Evolutionary conservation across 1,140 invertebrate genomes (phyloP), one percentile per base, ranked within the genome.

Genomic region (Calycopis cecrops): DNA sequence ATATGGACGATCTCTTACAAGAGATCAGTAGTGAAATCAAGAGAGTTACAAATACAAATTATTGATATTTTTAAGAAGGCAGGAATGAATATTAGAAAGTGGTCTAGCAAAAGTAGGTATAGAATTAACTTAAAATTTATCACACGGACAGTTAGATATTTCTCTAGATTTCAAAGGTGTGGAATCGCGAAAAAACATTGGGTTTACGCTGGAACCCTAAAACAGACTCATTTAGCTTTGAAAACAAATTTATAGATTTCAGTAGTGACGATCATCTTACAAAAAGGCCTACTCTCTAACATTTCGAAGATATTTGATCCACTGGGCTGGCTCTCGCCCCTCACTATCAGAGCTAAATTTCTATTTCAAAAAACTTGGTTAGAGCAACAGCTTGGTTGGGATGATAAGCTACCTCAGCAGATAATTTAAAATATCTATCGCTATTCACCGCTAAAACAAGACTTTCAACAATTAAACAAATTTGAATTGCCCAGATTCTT

Each of bases 291-390:
- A 40, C 12, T 56, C 14, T 57, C 50, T 11, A 16, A 55, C 34
- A 12, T n/a, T n/a, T n/a, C n/a, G n/a, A n/a, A n/a, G n/a, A n/a
- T n/a, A n/a, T n/a, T n/a, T n/a, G n/a, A n/a, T n/a, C n/a, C n/a
- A n/a, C n/a, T n/a, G n/a, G n/a, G n/a, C n/a, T n/a, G n/a, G n/a
- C n/a, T n/a, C n/a, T 62, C 51, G 1, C 60, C 55, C 11, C 28
- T 62, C 4, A 57, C 60, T n/a, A 48, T 50, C 8, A 62, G 51
- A 57, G 44, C 51, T 33, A 62, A 62, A 35, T 9, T 57, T 14
- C 35, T 62, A 37, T 62, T 62, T 50, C 60, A 57, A 58, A 47
- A 14, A 35, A 53, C 51, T 4, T 62, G 60, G 60, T 48, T 35
- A 18, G 37, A 35, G 12, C 35, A 18, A 42, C 18, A 47, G 9